Evolutionary conservation across 2,888 invertebrate genomes (phyloP).

Genomic region (Chymomyza amoena): DNA sequence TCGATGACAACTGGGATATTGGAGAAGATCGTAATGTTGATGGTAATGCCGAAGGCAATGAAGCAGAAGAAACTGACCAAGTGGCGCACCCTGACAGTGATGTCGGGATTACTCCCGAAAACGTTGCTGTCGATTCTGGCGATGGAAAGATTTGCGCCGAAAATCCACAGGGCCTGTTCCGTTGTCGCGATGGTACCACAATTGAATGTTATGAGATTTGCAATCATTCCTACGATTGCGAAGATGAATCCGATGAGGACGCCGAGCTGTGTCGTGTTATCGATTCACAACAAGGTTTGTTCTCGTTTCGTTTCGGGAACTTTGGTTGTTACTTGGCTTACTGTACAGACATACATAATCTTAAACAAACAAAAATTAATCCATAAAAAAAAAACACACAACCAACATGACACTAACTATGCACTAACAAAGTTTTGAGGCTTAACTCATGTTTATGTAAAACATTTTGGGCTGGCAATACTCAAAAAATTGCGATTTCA

Average conservation of each 20-base stretch:
- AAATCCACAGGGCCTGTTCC: constrained; percentile 80
- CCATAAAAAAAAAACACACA: not conserved
- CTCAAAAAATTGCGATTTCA: too few relatives aligned
- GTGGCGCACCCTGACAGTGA: not conserved
- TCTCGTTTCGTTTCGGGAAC: not conserved
- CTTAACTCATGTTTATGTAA: too few relatives aligned
- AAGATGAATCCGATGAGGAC: constrained; percentile 83
- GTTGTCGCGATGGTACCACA: constrained; percentile 82
- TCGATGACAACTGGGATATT: constrained; percentile 11
- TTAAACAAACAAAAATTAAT: not conserved
- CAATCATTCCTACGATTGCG: constrained; percentile 81
- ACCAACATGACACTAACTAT: not conserved
- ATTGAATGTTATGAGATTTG: constrained; percentile 81
- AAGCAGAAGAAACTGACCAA: not conserved
- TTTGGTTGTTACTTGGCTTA: not conserved
- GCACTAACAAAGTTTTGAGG: too few relatives aligned
- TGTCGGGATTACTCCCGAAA: constrained; percentile 3
- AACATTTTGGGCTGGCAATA: too few relatives aligned
- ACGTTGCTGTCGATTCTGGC: not conserved
- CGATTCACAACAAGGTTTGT: not conserved
- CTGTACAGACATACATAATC: not conserved
- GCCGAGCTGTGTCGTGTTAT: constrained; percentile 31
- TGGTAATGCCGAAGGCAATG: constrained; percentile 8
- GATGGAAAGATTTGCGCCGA: not conserved
- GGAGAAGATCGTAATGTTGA: constrained; percentile 6